Conservation (phyloP, 2,797 vertebrate species). For the Vireo griseus region DNA sequence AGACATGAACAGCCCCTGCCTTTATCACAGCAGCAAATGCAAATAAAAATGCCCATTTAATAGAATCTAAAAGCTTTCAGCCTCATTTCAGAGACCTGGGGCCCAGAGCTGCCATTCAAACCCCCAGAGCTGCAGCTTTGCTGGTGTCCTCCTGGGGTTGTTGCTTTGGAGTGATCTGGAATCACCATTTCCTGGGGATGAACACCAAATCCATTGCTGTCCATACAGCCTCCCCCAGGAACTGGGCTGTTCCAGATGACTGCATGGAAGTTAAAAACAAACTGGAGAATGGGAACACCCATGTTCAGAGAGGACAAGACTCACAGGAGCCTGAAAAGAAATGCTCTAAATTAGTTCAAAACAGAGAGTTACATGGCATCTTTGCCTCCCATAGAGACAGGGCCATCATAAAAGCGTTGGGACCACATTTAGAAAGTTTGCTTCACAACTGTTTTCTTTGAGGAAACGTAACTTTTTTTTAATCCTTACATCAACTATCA, state of each 20-base stretch:
- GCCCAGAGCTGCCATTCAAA: not conserved
- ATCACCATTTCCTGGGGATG: not conserved
- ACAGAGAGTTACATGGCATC: not conserved
- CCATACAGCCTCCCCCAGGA: not conserved
- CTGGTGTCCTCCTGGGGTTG: not conserved
- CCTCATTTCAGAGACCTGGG: not conserved
- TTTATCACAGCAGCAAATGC: not conserved
- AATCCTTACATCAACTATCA: not conserved
- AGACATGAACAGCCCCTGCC: not conserved
- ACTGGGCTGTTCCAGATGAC: not conserved
- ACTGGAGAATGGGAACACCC: conserved; percentile 23
- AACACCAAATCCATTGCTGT: not conserved
- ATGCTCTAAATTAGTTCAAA: not conserved
- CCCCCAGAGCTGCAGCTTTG: not conserved
- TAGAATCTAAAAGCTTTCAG: not conserved
- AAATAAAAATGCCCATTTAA: not conserved
- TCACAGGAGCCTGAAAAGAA: not conserved
- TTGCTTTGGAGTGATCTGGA: not conserved
- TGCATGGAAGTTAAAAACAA: not conserved
- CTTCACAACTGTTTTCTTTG: not conserved
- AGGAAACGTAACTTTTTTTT: not conserved
- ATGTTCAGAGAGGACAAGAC: not conserved
- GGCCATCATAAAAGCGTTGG: not conserved
- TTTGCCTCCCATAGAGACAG: not conserved
- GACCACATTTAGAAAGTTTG: not conserved